A percentile compares a stretch with the other conserved stretches of the same genome.
Evolutionary conservation across 2,888 invertebrate species (phyloP).

Genomic region (Spilarctia lutea): DNA sequence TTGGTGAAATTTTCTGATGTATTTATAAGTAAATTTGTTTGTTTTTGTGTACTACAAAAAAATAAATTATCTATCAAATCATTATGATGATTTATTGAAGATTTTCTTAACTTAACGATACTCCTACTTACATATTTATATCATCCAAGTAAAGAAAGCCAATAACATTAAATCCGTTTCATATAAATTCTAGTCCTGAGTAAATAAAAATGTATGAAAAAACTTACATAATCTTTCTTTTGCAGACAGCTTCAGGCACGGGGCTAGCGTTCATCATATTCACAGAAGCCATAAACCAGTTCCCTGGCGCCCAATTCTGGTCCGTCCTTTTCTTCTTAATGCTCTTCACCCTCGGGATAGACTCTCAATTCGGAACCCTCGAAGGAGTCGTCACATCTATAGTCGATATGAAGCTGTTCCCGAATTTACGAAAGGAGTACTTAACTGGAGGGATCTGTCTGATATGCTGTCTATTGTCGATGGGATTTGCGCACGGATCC

Average conservation of each 20-base stretch:
- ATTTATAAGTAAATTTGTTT: too few species aligned
- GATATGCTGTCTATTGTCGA: conserved; percentile 93
- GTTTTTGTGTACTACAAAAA: too few species aligned
- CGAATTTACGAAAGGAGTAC: conserved; percentile 95
- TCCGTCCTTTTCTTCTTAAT: conserved; percentile 98
- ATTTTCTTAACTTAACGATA: too few species aligned
- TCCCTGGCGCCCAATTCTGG: conserved; percentile 98
- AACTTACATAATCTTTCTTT: conserved; percentile 5
- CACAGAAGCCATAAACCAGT: conserved; percentile 99
- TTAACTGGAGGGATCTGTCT: conserved; percentile 94
- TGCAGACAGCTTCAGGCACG: conserved; percentile 97
- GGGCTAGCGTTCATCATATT: conserved; percentile 99
- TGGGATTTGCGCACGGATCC: conserved; percentile 96
- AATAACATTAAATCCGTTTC: too few species aligned
- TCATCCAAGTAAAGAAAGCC: too few species aligned
- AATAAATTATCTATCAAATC: too few species aligned
- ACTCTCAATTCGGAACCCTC: conserved; percentile 98
- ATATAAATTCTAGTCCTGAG: too few species aligned
- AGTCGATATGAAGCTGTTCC: conserved; percentile 97
- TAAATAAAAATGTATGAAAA: too few species aligned
- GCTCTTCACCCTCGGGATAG: conserved; percentile 98
- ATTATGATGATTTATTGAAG: too few species aligned
- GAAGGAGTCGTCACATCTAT: conserved; percentile 98
- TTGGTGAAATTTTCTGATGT: background rate
- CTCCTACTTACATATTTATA: too few species aligned